Evolutionary conservation across 2,113 vertebrate species (phyloP).

Genomic region (Leucoraja erinaceus): DNA sequence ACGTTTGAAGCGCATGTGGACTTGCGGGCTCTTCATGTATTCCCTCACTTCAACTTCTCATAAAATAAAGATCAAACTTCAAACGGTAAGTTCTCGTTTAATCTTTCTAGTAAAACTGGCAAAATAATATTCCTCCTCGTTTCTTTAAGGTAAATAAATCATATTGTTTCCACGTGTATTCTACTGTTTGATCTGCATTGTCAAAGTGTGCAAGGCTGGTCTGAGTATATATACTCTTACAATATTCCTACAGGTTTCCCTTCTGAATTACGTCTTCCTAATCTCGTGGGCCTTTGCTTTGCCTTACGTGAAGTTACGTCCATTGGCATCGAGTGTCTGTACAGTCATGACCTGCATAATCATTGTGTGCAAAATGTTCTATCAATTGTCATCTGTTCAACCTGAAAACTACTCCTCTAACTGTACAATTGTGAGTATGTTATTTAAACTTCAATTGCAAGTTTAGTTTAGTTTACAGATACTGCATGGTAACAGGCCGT

Average conservation of each 20-base stretch:
- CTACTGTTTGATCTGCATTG: background rate
- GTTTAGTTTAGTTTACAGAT: too few relatives aligned
- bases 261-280: constrained; percentile 85
- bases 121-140: too few relatives aligned
- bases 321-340: constrained; percentile 84
- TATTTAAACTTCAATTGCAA: background rate
- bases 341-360: constrained; percentile 94
- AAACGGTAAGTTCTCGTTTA: too few relatives aligned
- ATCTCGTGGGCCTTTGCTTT: constrained; percentile 91
- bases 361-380: constrained; percentile 97
- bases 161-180: background rate
- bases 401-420: constrained; percentile 66
- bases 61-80: too few relatives aligned
- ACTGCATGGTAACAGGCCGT: too few relatives aligned
- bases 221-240: constrained; percentile 14
- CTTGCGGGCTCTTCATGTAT: too few relatives aligned
- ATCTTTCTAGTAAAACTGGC: too few relatives aligned
- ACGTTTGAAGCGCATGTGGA: too few relatives aligned
- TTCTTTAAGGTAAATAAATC: too few relatives aligned
- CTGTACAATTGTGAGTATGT: constrained; percentile 70
- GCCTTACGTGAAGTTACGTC: constrained; percentile 84
- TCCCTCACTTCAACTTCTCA: too few relatives aligned
- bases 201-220: background rate
- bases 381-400: constrained; percentile 83
- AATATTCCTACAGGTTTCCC: constrained; percentile 73